A percentile compares a stretch with the other conserved stretches of the same genome.
These are phyloP conservation scores for Peribatodes rhomboidaria DNA, from an alignment of 2,888 invertebrate genomes.

Conservation along the genomic window DNA sequence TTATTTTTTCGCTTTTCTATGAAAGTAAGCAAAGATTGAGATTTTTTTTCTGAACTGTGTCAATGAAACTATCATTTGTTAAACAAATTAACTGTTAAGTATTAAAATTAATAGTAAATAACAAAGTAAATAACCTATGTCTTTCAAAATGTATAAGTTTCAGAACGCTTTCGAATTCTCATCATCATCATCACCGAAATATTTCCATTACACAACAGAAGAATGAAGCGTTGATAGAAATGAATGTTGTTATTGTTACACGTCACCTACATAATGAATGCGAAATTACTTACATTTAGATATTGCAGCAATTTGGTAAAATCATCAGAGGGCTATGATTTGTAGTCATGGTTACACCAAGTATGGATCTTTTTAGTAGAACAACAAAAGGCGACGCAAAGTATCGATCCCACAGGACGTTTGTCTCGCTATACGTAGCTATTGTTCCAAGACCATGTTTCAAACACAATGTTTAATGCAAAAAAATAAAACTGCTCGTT, in stretches of 20 bases:
- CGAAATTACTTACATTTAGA: constrained; percentile 6
- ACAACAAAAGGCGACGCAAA: constrained; percentile 54
- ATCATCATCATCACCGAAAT: neutral
- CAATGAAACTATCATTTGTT: too few species aligned
- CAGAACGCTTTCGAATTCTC: neutral
- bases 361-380: constrained; percentile 45
- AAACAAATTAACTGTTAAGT: too few species aligned
- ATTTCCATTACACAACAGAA: neutral
- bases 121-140: too few species aligned
- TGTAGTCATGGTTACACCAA: constrained; percentile 46
- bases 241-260: neutral
- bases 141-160: too few species aligned
- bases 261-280: neutral
- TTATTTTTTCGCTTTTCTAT: too few species aligned
- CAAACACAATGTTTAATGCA: constrained; percentile 36
- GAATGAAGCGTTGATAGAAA: neutral
- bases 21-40: too few species aligned
- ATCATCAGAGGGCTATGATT: constrained; percentile 23
- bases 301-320: constrained; percentile 12
- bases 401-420: constrained; percentile 60
- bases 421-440: constrained; percentile 33
- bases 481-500: constrained; percentile 42
- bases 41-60: too few species aligned
- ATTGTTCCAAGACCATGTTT: constrained; percentile 38
- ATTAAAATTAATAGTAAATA: neutral